phyloP scores from a whole-genome alignment of 2,797 vertebrate species.

The Allobates femoralis region DNA sequence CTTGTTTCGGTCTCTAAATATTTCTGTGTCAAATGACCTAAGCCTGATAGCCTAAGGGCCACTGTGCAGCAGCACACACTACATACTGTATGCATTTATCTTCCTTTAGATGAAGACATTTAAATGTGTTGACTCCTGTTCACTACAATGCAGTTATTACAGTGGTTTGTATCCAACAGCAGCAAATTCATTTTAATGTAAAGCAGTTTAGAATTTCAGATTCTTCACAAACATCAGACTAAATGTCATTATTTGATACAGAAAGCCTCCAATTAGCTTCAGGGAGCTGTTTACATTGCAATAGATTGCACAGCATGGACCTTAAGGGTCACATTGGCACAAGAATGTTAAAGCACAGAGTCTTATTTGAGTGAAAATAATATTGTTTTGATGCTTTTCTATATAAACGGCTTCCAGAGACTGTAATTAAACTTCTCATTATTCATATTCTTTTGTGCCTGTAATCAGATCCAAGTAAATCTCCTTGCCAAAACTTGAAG shows the following conservation, averaged over 20 bases:
- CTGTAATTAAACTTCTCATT: conserved; percentile 55
- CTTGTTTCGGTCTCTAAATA: neutral
- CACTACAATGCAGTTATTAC: conserved; percentile 2
- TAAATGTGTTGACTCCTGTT: neutral
- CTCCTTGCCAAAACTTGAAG: conserved; percentile 52
- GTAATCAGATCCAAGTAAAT: conserved; percentile 50
- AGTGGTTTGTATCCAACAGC: conserved; percentile 10
- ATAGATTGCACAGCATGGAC: conserved; percentile 25
- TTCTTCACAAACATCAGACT: conserved; percentile 43
- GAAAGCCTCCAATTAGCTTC: conserved; percentile 30
- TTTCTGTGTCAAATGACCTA: neutral
- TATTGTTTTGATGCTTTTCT: conserved; percentile 52
- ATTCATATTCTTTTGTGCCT: conserved; percentile 57
- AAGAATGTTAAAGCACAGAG: neutral
- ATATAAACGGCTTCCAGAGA: conserved; percentile 12
- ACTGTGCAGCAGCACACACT: neutral
- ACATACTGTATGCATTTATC: neutral
- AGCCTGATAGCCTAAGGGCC: neutral
- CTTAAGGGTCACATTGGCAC: conserved; percentile 12
- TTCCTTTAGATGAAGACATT: neutral
- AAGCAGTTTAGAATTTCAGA: conserved; percentile 32
- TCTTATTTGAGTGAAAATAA: conserved; percentile 51
- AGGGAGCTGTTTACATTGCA: conserved; percentile 39
- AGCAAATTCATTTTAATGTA: conserved; percentile 27
- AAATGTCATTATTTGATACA: conserved; percentile 53